phyloP scores from a whole-genome alignment of 2,113 vertebrate species.

The Pyrgilauda ruficollis region DNA sequence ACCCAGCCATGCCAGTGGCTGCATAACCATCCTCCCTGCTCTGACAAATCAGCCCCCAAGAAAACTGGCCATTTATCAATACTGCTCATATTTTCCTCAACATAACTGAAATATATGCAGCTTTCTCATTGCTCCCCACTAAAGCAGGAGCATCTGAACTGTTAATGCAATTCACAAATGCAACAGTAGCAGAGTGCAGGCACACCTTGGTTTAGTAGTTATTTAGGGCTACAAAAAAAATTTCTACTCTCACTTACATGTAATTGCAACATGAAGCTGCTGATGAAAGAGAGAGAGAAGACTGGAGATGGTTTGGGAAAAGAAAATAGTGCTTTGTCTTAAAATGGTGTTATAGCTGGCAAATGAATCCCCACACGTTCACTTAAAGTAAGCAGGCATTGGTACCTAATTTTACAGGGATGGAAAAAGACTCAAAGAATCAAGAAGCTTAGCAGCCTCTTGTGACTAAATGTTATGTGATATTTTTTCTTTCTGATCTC shows the following conservation, averaged over 20 bases:
- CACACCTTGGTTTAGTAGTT: neutral
- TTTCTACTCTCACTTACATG: neutral
- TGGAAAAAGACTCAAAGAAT: neutral
- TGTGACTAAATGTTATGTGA: slow-evolving; percentile 47
- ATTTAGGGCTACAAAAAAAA: neutral
- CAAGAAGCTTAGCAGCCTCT: slow-evolving; percentile 56
- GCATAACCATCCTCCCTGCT: neutral
- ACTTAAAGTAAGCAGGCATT: neutral
- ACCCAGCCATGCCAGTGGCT: neutral
- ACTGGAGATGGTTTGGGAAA: neutral
- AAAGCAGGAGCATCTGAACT: neutral
- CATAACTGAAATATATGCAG: neutral
- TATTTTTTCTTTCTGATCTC: slow-evolving; percentile 56
- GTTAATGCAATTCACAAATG: neutral
- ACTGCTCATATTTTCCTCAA: neutral
- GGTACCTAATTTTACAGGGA: neutral
- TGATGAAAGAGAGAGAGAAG: neutral
- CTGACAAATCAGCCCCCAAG: neutral
- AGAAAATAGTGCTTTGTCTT: neutral
- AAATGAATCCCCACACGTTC: neutral
- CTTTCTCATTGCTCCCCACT: neutral
- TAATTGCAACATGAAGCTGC: neutral
- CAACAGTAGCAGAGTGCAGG: neutral
- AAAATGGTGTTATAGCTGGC: neutral
- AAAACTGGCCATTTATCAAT: neutral